These are phyloP conservation scores for Coptodon rendalli DNA, from an alignment of 2,113 vertebrate species.

Conservation along the genomic window DNA sequence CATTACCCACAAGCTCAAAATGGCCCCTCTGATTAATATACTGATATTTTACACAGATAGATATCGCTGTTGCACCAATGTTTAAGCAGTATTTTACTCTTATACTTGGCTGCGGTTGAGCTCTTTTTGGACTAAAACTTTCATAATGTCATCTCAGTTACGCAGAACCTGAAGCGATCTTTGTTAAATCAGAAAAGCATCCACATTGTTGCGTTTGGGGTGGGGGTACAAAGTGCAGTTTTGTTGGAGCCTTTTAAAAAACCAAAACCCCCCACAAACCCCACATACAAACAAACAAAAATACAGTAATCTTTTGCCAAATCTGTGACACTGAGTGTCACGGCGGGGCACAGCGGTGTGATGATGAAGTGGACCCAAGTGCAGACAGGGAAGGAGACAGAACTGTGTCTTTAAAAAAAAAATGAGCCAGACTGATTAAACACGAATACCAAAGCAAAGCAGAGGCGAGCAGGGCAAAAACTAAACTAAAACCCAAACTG, in stretches of 20 bases:
- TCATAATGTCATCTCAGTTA: background rate
- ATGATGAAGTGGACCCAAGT: background rate
- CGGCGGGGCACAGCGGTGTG: background rate
- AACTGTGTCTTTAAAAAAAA: background rate
- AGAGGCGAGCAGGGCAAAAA: background rate
- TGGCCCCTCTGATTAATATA: background rate
- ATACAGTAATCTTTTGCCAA: background rate
- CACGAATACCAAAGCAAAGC: background rate
- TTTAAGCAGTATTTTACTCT: background rate
- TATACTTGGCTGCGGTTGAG: background rate
- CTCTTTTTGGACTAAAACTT: background rate
- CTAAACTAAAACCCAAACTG: background rate
- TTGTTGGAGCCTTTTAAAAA: background rate
- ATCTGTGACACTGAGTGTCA: background rate
- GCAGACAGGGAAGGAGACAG: background rate
- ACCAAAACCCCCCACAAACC: rapidly evolving
- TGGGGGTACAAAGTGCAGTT: background rate
- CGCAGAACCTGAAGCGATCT: rapidly evolving
- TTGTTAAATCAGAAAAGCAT: background rate
- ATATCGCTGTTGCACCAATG: background rate
- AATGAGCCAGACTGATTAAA: background rate
- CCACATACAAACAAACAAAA: background rate
- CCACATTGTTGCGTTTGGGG: rapidly evolving
- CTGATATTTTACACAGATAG: background rate
- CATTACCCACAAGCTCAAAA: background rate